Base-by-base conservation (phyloP, 2,113 vertebrate genomes). In the Pseudopipra pipra region DNA sequence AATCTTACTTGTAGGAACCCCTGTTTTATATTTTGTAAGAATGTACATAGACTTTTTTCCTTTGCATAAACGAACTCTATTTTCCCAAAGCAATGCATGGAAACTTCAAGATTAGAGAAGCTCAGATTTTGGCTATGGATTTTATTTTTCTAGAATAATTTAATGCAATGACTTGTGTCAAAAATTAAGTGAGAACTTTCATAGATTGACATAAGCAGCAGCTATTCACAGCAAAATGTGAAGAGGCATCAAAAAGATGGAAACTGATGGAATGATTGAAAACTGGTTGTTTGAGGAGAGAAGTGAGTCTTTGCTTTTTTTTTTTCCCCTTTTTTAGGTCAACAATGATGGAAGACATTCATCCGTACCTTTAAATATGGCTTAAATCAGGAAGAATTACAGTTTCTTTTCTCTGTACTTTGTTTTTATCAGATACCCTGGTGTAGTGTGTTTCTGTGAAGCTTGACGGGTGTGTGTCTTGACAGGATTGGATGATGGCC, bases 381-480 rank as follows among this genome's bases (percentile, higher is more conserved):
- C 56, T 86, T 52, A 78, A 93, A 89, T 41, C 17, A 27, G 52
- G 82, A 97, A 86, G 82, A 95, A 84, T 90, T 71, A 37, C 23
- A 52, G 4, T 52, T 91, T 74, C 4, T 71, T 76, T 66, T 66
- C 33, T 61, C 82, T 70, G 15, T 91, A n/a, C n/a, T 90, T 44
- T 0, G 0, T 51, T 87, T 83, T 73, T 55, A 16, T 77, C 14
- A 18, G 22, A 7, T 70, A 43, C 15, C 37, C 43, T 65, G 30
- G 63, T 55, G 49, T 41, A 65, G 13, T 46, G n/a, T 43, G 47
- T 83, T 92, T 85, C 66, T 80, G 51, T 92, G 78, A 46, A 19
- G 13, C 24, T 35, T 88, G 43, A 51, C 46, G 55, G 23, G 20
- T 55, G 41, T 78, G 28, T 93, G 44, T 68, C 47, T 61, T 75